These are phyloP conservation scores for Cladorhizidae sp. DNA, from an alignment of 37 sponge, comb jelly and placozoan species.

Conservation along the genomic window DNA sequence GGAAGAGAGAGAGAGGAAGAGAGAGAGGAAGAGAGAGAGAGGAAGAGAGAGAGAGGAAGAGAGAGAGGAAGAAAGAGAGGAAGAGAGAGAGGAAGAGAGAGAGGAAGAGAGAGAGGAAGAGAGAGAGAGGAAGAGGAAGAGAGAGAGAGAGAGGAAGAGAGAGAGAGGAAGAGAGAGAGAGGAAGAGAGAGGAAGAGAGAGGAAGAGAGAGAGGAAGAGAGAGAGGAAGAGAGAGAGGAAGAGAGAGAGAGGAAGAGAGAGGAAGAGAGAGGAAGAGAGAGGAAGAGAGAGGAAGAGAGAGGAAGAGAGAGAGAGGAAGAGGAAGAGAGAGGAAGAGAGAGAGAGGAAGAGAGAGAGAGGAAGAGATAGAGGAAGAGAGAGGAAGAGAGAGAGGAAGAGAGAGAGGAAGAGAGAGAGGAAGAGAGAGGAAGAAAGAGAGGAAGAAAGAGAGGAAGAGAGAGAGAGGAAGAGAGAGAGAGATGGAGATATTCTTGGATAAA, in stretches of 20 bases:
- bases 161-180: neutral
- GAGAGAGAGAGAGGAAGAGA: slow-evolving; percentile 13
- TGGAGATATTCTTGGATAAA: too few relatives aligned
- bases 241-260: too few relatives aligned
- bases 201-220: slow-evolving; percentile 2
- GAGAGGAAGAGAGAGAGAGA: neutral
- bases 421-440: slow-evolving; percentile 19
- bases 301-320: slow-evolving; percentile 43
- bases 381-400: slow-evolving; percentile 4
- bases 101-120: neutral
- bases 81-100: slow-evolving; percentile 11
- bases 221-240: neutral
- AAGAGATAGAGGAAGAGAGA: slow-evolving; percentile 22
- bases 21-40: neutral
- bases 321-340: slow-evolving; percentile 16
- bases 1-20: slow-evolving; percentile 19
- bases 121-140: neutral
- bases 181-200: slow-evolving; percentile 8
- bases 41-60: neutral
- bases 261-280: too few relatives aligned
- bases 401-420: slow-evolving; percentile 27
- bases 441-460: neutral
- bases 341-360: slow-evolving; percentile 38
- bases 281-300: slow-evolving; percentile 18
- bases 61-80: slow-evolving; percentile 16